Base-by-base conservation (phyloP, 1,140 invertebrate species). In the Doryteuthis pealeii region DNA sequence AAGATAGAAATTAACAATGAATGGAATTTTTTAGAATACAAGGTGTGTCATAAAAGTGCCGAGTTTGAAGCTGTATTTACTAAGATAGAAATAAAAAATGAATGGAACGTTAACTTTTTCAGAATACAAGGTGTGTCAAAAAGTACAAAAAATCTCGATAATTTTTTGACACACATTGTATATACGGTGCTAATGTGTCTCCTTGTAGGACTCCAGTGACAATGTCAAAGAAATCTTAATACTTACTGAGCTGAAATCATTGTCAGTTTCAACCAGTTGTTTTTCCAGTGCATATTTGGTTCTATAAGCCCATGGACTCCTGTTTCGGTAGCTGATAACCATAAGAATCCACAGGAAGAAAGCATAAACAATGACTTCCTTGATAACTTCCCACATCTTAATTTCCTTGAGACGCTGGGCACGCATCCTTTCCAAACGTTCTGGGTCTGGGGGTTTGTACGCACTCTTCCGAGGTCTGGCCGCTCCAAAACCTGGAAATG, bases 301-400 rank as follows among this genome's bases (percentile, higher is more conserved):
- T 22, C 54, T 62, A 22, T 62, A 62, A 5, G 54, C 54, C 54
- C 54, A 62, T 1, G 54, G 54, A 77, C 88, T 89, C 45, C 88
- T 74, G 73, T 86, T 85, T 5, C 88, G 84, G 78, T 89, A 90
- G 76, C 88, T 88, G 71, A 90, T 84, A 4, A 89, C 83, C 71
- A 89, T 82, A 12, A 90, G 82, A 26, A 90, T 83, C 81, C 85
- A 89, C 49, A 90, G 75, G 82, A 90, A 90, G 75, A 90, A 82
- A 3, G 84, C 73, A 77, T 90, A 90, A 33, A 88, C 83, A 3
- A 88, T 45, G 0, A 90, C 87, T 76, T 90, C 90, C 70, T 86
- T 76, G 26, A 90, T 75, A 12, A 90, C 80, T 32, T 81, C 76
- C 81, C 84, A 88, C 89, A 90, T 90, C 79, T 89, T 83, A 26